A percentile compares a stretch with the other conserved stretches of the same genome.
Evolutionary conservation across 2,888 invertebrate species (phyloP).

Genomic region (Dynastes hyllus): DNA sequence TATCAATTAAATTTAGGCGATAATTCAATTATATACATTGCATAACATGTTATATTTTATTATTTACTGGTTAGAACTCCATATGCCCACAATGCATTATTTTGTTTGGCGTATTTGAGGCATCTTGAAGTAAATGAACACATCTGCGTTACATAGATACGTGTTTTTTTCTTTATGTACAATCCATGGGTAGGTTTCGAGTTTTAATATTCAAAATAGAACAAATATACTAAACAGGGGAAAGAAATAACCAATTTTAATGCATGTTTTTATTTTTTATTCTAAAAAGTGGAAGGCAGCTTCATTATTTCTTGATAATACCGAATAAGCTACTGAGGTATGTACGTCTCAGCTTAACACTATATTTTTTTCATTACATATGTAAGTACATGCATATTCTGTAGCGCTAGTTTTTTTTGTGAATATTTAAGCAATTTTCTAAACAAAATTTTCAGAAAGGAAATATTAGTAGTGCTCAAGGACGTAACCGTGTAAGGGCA

Average conservation of each 20-base stretch:
- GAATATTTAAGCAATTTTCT: background rate
- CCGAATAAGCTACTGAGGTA: conserved; percentile 32
- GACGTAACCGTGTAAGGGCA: no score
- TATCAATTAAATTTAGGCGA: background rate
- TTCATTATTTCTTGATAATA: conserved; percentile 37
- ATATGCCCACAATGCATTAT: no score
- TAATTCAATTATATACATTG: background rate
- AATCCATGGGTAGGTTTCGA: no score
- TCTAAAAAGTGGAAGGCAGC: conserved; percentile 27
- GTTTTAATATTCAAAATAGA: no score
- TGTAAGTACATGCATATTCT: background rate
- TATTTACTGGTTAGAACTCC: no score
- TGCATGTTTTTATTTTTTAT: conserved; percentile 17
- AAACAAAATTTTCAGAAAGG: background rate
- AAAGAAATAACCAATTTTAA: background rate
- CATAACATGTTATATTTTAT: no score
- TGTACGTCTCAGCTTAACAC: conserved; percentile 3
- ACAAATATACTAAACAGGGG: no score
- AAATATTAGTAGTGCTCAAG: background rate
- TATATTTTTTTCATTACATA: background rate
- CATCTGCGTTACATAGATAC: no score
- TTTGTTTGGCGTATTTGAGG: no score
- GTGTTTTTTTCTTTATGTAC: no score
- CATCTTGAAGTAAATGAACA: no score
- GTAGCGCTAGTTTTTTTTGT: conserved; percentile 15